These are phyloP conservation scores for Drosophila pachea DNA, from an alignment of 1,140 invertebrate genomes.

Conservation along the genomic window DNA sequence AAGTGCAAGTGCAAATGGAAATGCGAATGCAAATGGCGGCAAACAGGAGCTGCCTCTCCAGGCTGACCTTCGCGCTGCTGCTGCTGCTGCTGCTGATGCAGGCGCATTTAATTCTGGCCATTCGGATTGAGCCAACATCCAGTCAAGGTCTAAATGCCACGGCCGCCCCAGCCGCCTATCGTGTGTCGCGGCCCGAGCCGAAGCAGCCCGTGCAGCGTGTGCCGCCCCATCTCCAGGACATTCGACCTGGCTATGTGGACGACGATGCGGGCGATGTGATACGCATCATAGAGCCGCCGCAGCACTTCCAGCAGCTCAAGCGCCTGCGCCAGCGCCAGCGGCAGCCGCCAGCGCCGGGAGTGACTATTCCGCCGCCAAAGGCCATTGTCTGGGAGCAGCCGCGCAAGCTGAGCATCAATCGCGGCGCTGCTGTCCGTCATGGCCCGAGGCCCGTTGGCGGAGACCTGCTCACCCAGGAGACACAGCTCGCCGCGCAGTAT, in stretches of 20 bases:
- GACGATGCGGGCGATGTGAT: conserved; percentile 73
- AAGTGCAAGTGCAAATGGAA: conserved; percentile 20
- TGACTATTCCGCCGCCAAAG: not conserved
- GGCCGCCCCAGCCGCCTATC: conserved; percentile 25
- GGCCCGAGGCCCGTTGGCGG: not conserved
- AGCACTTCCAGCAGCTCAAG: conserved; percentile 69
- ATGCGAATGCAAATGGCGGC: conserved; percentile 29
- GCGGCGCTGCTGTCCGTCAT: not conserved
- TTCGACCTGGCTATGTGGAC: conserved; percentile 65
- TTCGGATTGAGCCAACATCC: conserved; percentile 41
- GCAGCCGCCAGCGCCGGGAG: conserved; percentile 16
- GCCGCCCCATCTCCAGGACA: conserved; percentile 63
- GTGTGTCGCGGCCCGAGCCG: conserved; percentile 54
- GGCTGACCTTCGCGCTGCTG: conserved; percentile 12
- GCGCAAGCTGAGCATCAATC: conserved; percentile 54
- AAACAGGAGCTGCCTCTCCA: conserved; percentile 22
- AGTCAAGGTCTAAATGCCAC: not conserved
- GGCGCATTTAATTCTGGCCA: not conserved
- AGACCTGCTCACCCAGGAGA: conserved; percentile 47
- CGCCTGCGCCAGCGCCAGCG: conserved; percentile 38
- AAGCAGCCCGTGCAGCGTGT: conserved; percentile 55
- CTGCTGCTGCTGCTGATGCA: conserved; percentile 11
- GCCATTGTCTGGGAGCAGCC: conserved; percentile 63
- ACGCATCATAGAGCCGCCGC: conserved; percentile 67
- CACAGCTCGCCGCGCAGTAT: conserved; percentile 14